Conservation (phyloP, 2,888 invertebrate species). For the Catocala sponsa region DNA sequence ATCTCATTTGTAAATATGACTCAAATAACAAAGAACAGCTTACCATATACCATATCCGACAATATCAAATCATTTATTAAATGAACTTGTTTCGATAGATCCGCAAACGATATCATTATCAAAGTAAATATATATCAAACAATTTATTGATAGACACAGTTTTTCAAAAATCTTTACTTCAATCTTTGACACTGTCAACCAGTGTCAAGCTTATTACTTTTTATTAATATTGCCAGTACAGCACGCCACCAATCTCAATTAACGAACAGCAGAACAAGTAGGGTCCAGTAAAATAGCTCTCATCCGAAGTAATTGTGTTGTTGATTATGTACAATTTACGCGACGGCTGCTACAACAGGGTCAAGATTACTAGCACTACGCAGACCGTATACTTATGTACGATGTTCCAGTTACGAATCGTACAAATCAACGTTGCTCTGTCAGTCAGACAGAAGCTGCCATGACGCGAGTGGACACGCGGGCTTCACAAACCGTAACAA, state of each 20-base stretch:
- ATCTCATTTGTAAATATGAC: background rate
- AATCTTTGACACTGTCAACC: background rate
- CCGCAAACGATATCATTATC: slow-evolving; percentile 63
- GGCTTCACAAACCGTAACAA: slow-evolving; percentile 62
- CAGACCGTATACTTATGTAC: slow-evolving; percentile 54
- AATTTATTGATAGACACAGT: background rate
- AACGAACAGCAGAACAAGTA: no score
- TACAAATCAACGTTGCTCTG: slow-evolving; percentile 54
- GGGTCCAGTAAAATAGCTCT: slow-evolving; percentile 18
- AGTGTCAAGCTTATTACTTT: slow-evolving; percentile 1
- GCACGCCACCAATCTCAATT: background rate
- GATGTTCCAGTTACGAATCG: slow-evolving; percentile 71
- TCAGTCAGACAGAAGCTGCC: slow-evolving; percentile 76
- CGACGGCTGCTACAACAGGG: slow-evolving; percentile 59
- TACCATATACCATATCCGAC: slow-evolving; percentile 72
- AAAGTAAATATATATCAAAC: background rate
- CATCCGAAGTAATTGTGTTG: slow-evolving; percentile 22
- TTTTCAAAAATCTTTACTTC: background rate
- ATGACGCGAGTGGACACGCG: slow-evolving; percentile 80
- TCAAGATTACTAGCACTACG: slow-evolving; percentile 70
- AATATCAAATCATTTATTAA: slow-evolving; percentile 74
- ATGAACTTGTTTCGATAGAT: slow-evolving; percentile 72
- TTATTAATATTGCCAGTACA: slow-evolving; percentile 19
- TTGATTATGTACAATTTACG: slow-evolving; percentile 56
- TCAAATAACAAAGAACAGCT: slow-evolving; percentile 13